Percentiles rank a stretch among this genome's conserved stretches.
Evolutionary conservation across 2,113 vertebrate species (phyloP).

Genomic region (Halichoeres trimaculatus): DNA sequence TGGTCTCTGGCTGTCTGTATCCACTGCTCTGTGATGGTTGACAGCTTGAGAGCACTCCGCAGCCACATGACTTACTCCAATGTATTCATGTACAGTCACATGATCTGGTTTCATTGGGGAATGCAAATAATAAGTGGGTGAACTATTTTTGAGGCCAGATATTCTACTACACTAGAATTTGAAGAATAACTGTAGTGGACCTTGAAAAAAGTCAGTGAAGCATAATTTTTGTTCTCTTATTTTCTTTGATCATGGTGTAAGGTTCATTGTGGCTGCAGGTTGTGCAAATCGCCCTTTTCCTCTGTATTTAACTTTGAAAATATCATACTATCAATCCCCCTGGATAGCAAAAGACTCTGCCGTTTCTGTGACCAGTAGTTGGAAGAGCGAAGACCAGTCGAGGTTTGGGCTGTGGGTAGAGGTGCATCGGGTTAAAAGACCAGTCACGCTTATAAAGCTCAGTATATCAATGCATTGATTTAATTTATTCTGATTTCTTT

Average conservation of each 20-base stretch:
- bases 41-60: conserved; percentile 88
- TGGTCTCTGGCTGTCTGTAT: conserved; percentile 89
- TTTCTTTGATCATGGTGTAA: conserved; percentile 51
- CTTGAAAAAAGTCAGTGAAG: conserved; percentile 20
- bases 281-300: conserved; percentile 82
- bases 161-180: conserved; percentile 28
- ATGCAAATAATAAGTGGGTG: conserved; percentile 37
- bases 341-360: conserved; percentile 16
- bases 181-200: conserved; percentile 18
- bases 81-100: conserved; percentile 22
- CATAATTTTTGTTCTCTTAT: conserved; percentile 16
- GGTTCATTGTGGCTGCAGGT: conserved; percentile 76
- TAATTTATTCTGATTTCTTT: too few relatives aligned
- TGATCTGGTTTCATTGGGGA: conserved; percentile 35
- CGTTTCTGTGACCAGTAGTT: conserved; percentile 22
- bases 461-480: background rate
- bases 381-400: conserved; percentile 25
- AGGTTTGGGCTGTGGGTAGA: conserved; percentile 31
- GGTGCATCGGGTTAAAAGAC: conserved; percentile 31
- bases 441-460: background rate
- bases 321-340: conserved; percentile 10
- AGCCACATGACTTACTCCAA: conserved; percentile 75
- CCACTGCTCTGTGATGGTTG: conserved; percentile 96
- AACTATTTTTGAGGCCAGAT: conserved; percentile 10
- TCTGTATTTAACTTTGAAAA: conserved; percentile 49